Evolutionary conservation across 1,140 invertebrate genomes (phyloP).

Genomic region (Venturia canescens): DNA sequence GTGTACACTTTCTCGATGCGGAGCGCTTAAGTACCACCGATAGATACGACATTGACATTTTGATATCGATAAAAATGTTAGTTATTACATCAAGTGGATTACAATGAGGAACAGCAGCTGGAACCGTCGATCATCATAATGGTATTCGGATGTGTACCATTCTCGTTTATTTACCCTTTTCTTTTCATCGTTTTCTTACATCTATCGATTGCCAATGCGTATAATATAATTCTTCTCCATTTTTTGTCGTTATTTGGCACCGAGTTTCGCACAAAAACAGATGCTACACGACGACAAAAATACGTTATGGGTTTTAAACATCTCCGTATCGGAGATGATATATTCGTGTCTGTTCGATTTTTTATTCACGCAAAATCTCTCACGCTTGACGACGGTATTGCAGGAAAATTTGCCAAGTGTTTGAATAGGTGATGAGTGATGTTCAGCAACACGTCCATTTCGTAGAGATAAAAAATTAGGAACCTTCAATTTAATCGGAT

Average conservation of each 20-base stretch:
- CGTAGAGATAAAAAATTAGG: slow-evolving; percentile 36
- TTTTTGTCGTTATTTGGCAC: background rate
- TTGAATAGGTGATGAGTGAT: background rate
- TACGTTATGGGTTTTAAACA: background rate
- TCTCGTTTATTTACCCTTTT: slow-evolving; percentile 11
- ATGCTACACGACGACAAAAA: slow-evolving; percentile 8
- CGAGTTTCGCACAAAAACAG: background rate
- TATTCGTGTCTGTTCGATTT: background rate
- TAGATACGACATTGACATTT: slow-evolving; percentile 63
- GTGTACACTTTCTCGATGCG: slow-evolving; percentile 30
- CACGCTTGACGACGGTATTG: slow-evolving; percentile 38
- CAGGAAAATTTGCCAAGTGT: slow-evolving; percentile 26
- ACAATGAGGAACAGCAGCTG: slow-evolving; percentile 47
- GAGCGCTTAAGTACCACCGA: slow-evolving; percentile 62
- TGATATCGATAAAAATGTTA: slow-evolving; percentile 59
- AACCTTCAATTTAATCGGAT: slow-evolving; percentile 31
- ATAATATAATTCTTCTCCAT: background rate
- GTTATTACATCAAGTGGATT: slow-evolving; percentile 60
- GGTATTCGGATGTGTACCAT: slow-evolving; percentile 20
- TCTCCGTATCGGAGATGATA: background rate
- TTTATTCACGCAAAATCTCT: slow-evolving; percentile 5
- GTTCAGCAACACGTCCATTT: slow-evolving; percentile 1
- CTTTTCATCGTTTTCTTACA: background rate
- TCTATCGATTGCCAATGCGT: slow-evolving; percentile 31
- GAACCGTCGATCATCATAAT: slow-evolving; percentile 49